Percentiles rank a stretch among this genome's conserved stretches.
Evolutionary conservation across 2,888 invertebrate genomes (phyloP).

Genomic region (Strigamia transsilvanica): DNA sequence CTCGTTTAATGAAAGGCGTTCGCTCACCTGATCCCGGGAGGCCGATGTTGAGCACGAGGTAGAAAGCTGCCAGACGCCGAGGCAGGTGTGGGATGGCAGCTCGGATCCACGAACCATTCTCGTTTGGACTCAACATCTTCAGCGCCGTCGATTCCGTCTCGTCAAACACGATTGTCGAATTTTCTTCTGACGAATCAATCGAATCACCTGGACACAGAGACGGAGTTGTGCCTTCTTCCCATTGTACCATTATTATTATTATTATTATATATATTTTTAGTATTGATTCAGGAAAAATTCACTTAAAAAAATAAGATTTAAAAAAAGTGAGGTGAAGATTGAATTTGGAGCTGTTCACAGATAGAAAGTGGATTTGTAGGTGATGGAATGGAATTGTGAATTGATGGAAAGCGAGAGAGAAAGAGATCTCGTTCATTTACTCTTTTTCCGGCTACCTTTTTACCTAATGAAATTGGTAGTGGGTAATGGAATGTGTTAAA

Average conservation of each 20-base stretch:
- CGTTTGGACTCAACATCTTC: constrained; percentile 55
- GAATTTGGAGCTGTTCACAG: constrained; percentile 11
- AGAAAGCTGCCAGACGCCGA: constrained; percentile 83
- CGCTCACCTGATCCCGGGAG: constrained; percentile 78
- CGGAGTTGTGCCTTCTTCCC: background rate
- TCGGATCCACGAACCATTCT: constrained; percentile 72
- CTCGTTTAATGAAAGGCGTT: constrained; percentile 31
- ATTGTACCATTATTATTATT: background rate
- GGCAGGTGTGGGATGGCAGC: constrained; percentile 93
- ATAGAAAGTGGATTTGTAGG: constrained; percentile 2
- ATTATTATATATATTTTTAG: background rate
- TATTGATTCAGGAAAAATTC: background rate
- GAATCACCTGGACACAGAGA: background rate
- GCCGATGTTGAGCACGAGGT: constrained; percentile 81
- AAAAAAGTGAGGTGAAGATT: constrained; percentile 7
- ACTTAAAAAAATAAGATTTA: background rate
- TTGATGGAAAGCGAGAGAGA: constrained; percentile 3
- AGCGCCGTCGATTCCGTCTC: constrained; percentile 26
- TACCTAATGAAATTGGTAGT: constrained; percentile 24
- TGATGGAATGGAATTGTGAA: constrained; percentile 4
- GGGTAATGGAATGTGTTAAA: constrained; percentile 4
- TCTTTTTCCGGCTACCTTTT: background rate
- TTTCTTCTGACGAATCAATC: constrained; percentile 6
- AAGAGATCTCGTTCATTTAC: constrained; percentile 18
- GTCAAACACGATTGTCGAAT: constrained; percentile 36